A percentile compares a stretch with the other conserved stretches of the same genome.
phyloP scores from a whole-genome alignment of 1,140 invertebrate species.

The Melipona quadrifasciata region DNA sequence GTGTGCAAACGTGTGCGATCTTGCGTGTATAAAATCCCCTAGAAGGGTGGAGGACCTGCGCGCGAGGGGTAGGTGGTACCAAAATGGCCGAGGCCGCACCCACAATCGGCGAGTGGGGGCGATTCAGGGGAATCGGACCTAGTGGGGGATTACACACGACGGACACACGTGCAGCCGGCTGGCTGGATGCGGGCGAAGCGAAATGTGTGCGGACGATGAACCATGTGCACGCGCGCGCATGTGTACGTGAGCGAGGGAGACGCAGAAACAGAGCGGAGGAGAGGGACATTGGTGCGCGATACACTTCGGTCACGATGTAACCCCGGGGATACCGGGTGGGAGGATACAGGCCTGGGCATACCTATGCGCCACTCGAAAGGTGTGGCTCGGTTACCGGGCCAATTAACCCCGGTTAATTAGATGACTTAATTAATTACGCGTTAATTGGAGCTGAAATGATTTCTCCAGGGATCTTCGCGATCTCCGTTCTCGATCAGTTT shows the following conservation, averaged over 20 bases:
- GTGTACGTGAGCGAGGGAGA: background rate
- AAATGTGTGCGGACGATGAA: conserved; percentile 36
- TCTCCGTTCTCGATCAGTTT: background rate
- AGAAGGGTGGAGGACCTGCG: conserved; percentile 62
- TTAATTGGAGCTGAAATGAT: conserved; percentile 42
- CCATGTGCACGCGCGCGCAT: conserved; percentile 13
- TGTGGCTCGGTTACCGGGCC: conserved; percentile 55
- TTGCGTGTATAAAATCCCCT: conserved; percentile 58
- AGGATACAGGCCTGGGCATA: conserved; percentile 57
- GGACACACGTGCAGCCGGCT: conserved; percentile 38
- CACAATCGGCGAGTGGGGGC: conserved; percentile 66
- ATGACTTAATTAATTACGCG: conserved; percentile 56
- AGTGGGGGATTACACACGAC: conserved; percentile 52
- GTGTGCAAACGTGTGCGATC: conserved; percentile 36
- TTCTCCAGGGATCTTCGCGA: too few species aligned
- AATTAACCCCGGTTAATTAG: conserved; percentile 60
- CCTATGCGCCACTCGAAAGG: conserved; percentile 64
- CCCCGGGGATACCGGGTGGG: conserved; percentile 50
- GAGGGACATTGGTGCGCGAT: conserved; percentile 26
- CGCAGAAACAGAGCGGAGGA: background rate
- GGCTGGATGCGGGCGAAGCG: conserved; percentile 12
- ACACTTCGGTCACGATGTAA: conserved; percentile 56
- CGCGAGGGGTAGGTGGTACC: conserved; percentile 76
- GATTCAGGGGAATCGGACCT: conserved; percentile 67
- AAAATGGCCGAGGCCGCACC: conserved; percentile 77